These are phyloP conservation scores for Trichonephila clavata DNA, from an alignment of 1,140 invertebrate genomes.

Conservation along the genomic window DNA sequence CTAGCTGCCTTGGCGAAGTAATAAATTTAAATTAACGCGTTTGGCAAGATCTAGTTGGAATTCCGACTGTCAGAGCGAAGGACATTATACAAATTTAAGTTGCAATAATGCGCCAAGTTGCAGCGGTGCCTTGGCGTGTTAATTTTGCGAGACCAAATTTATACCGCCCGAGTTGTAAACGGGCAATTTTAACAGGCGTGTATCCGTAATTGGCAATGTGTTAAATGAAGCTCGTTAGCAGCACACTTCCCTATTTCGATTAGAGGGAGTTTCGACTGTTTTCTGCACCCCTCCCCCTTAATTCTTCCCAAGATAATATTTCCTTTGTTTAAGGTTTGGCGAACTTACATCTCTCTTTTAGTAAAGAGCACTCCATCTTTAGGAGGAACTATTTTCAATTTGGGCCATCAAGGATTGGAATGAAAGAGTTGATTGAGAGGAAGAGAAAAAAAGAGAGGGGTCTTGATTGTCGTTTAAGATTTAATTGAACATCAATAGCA, in stretches of 20 bases:
- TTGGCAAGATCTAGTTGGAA: slow-evolving; percentile 30
- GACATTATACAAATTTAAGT: slow-evolving; percentile 39
- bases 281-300: neutral
- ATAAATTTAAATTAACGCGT: slow-evolving; percentile 41
- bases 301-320: neutral
- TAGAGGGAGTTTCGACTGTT: neutral
- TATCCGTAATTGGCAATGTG: slow-evolving; percentile 7
- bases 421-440: neutral
- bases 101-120: slow-evolving; percentile 23
- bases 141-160: slow-evolving; percentile 5
- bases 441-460: neutral
- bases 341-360: neutral
- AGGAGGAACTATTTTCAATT: neutral
- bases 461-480: slow-evolving; percentile 49
- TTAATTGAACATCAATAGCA: slow-evolving; percentile 39
- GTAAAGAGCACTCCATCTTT: neutral
- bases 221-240: neutral
- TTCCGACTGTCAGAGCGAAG: neutral
- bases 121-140: slow-evolving; percentile 12
- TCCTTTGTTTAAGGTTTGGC: neutral
- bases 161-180: neutral
- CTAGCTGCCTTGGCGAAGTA: neutral
- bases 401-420: neutral
- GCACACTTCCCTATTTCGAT: neutral
- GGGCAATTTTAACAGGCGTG: neutral